These are phyloP conservation scores for Cepaea hortensis DNA, from an alignment of 2,888 invertebrate species.

Conservation along the genomic window DNA sequence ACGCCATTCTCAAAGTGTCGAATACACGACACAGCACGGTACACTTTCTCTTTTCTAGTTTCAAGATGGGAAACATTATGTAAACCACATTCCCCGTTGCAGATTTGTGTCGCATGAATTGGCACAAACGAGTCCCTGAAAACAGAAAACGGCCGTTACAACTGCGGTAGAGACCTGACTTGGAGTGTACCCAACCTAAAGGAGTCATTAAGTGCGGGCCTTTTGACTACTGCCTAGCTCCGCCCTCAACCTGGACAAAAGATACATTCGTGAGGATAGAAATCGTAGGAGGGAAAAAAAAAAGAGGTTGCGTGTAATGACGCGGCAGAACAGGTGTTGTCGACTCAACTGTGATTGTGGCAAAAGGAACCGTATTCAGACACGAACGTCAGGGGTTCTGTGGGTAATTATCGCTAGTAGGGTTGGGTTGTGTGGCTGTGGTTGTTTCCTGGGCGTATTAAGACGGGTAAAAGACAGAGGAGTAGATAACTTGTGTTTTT, in stretches of 20 bases:
- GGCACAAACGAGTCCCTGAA: not conserved
- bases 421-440: too few relatives aligned
- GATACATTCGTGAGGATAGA: not conserved
- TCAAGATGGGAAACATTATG: not conserved
- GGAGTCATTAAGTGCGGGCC: not conserved
- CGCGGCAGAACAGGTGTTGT: slow-evolving; percentile 5
- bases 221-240: not conserved
- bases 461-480: too few relatives aligned
- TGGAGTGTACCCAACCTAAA: not conserved
- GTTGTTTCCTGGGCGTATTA: too few relatives aligned
- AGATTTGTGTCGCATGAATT: not conserved
- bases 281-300: not conserved
- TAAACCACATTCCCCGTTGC: not conserved
- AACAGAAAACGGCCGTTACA: not conserved
- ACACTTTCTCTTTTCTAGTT: not conserved
- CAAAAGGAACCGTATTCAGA: not conserved
- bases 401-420: too few relatives aligned
- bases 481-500: too few relatives aligned
- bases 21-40: not conserved
- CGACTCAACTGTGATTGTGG: not conserved
- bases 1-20: not conserved
- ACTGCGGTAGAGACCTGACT: not conserved
- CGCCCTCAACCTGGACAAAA: not conserved
- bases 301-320: not conserved
- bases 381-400: too few relatives aligned